phyloP scores from a whole-genome alignment of 2,797 vertebrate species.

The Hippoglossus hippoglossus region DNA sequence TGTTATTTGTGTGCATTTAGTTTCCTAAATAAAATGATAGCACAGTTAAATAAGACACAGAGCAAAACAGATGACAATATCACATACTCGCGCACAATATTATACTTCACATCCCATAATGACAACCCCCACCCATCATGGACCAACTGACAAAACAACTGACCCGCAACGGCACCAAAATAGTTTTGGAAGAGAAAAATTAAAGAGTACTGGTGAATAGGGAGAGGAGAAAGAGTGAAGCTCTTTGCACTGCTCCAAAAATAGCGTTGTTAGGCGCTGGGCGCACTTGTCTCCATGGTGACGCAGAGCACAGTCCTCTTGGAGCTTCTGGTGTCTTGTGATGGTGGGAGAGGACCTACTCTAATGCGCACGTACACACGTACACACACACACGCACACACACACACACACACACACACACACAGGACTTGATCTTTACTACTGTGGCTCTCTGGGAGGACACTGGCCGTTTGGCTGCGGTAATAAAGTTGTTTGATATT shows the following conservation, averaged over 20 bases:
- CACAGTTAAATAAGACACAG: constrained; percentile 10
- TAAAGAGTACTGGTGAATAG: constrained; percentile 74
- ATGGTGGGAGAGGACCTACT: constrained; percentile 79
- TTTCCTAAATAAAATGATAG: constrained; percentile 35
- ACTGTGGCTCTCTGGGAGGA: constrained; percentile 14
- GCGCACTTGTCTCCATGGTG: constrained; percentile 88
- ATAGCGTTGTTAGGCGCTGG: constrained; percentile 87
- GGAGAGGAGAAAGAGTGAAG: constrained; percentile 79
- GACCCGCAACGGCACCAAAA: constrained; percentile 58
- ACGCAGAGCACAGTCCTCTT: constrained; percentile 81
- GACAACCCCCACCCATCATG: constrained; percentile 13
- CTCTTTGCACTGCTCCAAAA: constrained; percentile 85
- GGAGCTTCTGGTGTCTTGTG: constrained; percentile 80
- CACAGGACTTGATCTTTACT: constrained; percentile 39
- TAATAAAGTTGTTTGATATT: constrained; percentile 36
- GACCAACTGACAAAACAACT: constrained; percentile 70
- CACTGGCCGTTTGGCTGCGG: background rate
- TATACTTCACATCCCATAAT: constrained; percentile 3
- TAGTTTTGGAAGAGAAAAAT: constrained; percentile 73
- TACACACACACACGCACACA: constrained; percentile 1
- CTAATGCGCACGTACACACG: constrained; percentile 36
- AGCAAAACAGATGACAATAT: background rate
- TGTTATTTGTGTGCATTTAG: constrained; percentile 16
- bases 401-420: constrained; percentile 27
- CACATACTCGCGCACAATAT: background rate